Evolutionary conservation across 2,797 vertebrate species (phyloP).

Genomic region (Poeciliopsis presidionis): DNA sequence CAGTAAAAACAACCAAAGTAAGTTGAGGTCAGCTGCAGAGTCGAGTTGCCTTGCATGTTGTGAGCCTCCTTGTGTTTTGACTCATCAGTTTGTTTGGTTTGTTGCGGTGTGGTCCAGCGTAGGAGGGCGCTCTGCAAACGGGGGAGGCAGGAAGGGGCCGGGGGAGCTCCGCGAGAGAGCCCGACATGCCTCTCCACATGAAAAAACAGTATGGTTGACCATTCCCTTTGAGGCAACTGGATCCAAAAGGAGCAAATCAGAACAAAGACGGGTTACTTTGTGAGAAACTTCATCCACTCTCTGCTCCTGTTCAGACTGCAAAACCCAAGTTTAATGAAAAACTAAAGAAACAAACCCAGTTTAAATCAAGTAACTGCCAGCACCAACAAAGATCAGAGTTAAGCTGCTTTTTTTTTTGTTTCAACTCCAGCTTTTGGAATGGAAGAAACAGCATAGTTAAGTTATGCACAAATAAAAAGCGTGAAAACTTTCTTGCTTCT

Average conservation of each 20-base stretch:
- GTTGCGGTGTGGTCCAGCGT: constrained; percentile 42
- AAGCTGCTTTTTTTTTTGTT: constrained; percentile 33
- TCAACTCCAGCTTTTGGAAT: constrained; percentile 57
- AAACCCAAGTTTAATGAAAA: constrained; percentile 61
- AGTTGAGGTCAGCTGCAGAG: constrained; percentile 35
- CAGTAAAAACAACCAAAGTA: constrained; percentile 36
- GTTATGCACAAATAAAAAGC: constrained; percentile 69
- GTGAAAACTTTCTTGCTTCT: constrained; percentile 71
- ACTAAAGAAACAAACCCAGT: constrained; percentile 56
- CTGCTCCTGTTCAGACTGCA: constrained; percentile 46
- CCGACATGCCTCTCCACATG: constrained; percentile 68
- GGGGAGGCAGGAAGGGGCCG: constrained; percentile 42
- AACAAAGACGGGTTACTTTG: constrained; percentile 76
- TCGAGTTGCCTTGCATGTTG: constrained; percentile 31
- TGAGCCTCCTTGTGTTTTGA: constrained; percentile 56
- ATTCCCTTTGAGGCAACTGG: constrained; percentile 82
- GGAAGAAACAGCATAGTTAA: constrained; percentile 78
- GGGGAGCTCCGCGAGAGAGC: constrained; percentile 43
- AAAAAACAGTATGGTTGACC: constrained; percentile 75
- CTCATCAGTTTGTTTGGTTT: constrained; percentile 71
- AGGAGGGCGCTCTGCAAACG: constrained; percentile 54
- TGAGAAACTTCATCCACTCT: constrained; percentile 48
- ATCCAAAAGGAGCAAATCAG: constrained; percentile 75
- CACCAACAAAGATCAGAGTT: constrained; percentile 60
- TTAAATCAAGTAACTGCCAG: constrained; percentile 61